Evolutionary conservation across 1,140 invertebrate genomes (phyloP).

Genomic region (Conopomorpha cramerella): DNA sequence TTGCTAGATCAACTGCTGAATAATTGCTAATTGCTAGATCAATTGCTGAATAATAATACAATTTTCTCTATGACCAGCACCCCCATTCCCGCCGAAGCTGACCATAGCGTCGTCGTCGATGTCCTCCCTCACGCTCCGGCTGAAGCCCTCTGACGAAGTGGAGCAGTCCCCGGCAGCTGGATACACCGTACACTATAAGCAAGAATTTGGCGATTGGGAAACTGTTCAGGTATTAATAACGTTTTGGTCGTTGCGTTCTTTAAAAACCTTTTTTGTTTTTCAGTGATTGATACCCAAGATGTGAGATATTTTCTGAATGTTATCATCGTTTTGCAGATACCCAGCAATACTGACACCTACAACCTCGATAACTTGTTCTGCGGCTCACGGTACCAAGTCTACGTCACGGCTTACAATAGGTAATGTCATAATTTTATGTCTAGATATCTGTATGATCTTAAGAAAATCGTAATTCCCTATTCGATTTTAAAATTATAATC

Average conservation of each 20-base stretch:
- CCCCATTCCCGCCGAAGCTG: conserved; percentile 82
- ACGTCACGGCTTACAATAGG: conserved; percentile 90
- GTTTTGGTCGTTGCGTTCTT: no score
- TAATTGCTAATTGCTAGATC: no score
- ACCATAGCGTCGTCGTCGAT: conserved; percentile 82
- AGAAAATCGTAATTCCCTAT: no score
- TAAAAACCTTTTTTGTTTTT: conserved; percentile 4
- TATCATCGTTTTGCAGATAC: conserved; percentile 38
- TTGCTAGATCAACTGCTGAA: no score
- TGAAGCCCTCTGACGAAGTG: conserved; percentile 79
- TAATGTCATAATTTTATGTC: no score
- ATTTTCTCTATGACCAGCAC: no score
- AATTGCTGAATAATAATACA: no score
- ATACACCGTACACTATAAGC: conserved; percentile 91
- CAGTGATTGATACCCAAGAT: no score
- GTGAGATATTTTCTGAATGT: no score
- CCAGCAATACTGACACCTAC: conserved; percentile 78
- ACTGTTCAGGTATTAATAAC: conserved; percentile 81
- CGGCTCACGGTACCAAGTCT: conserved; percentile 89
- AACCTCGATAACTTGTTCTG: conserved; percentile 86
- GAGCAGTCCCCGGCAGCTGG: conserved; percentile 76
- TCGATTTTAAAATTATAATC: no score
- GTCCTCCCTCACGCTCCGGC: conserved; percentile 75
- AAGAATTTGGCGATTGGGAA: conserved; percentile 91
- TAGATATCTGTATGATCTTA: no score